Percentiles rank a stretch among this genome's conserved stretches.
Evolutionary conservation across 2,113 vertebrate species (phyloP).

Genomic region (Glaucidium brasilianum): DNA sequence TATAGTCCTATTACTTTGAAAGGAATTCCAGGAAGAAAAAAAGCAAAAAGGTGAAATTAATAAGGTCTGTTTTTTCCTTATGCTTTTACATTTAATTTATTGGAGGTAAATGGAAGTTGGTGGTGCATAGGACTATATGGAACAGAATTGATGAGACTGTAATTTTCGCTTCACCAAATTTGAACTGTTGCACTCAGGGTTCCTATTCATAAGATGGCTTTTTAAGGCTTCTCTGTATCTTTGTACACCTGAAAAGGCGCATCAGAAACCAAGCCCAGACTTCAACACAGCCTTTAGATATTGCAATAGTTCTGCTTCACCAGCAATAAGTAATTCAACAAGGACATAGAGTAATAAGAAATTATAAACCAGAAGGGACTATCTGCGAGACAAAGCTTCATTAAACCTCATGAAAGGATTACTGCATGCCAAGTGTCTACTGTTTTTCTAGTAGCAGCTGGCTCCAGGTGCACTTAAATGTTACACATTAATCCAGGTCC

Average conservation of each 20-base stretch:
- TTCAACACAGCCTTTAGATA: neutral
- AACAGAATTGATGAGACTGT: neutral
- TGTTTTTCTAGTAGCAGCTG: conserved; percentile 9
- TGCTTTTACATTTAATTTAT: neutral
- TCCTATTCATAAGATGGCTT: neutral
- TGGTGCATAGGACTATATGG: neutral
- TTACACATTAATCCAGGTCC: neutral
- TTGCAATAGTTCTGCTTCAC: neutral
- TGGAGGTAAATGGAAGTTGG: neutral
- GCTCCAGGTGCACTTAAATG: conserved; percentile 21
- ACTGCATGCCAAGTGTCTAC: neutral
- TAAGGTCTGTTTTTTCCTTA: neutral
- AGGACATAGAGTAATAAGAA: neutral
- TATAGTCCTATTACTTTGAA: neutral
- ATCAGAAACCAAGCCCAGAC: neutral
- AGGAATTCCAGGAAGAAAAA: neutral
- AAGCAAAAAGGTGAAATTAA: neutral
- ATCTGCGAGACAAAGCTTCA: neutral
- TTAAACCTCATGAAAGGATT: conserved; percentile 1
- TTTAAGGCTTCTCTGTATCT: neutral
- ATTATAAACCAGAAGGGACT: neutral
- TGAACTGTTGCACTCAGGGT: neutral
- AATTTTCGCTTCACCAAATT: neutral
- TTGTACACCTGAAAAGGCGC: neutral
- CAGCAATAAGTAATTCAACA: neutral